Base-by-base conservation (phyloP, 2,113 vertebrate genomes). In the Scophthalmus maximus region DNA sequence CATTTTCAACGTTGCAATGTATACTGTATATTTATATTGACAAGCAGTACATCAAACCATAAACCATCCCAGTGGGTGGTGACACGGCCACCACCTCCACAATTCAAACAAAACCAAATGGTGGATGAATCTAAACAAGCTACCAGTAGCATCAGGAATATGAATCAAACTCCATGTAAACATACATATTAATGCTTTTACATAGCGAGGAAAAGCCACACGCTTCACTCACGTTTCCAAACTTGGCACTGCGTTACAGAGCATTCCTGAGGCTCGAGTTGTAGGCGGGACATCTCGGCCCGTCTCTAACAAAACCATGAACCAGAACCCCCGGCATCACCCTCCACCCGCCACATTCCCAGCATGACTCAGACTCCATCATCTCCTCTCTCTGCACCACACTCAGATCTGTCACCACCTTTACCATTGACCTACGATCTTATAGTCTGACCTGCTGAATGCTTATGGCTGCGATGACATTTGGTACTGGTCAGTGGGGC, bases 201-300 rank as follows among this genome's bases (percentile, higher is more conserved):
- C 69, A 82, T 68, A 57, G 84, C 44, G 82, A 83, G 72, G 83
- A 89, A 78, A 89, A 64, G 60, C 62, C 46, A 62, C 78, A 78
- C 62, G 62, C 81, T 73, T 66, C 61, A 0, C 42, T 25, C 17
- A 6, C 20, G 23, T 72, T n/a, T 66, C 30, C 50, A 38, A 27
- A 63, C 29, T 67, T 55, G 0, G 36, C 5, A 11, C 6, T 26
- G 18, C 52, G 22, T 9, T 27, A 25, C 11, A 15, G 60, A 29
- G 34, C 58, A 36, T 79, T 83, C 81, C 68, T 18, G 53, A 44
- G 65, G 78, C 53, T 82, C 52, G 18, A 63, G 68, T 80, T 84
- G 53, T 51, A 25, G 40, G 53, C 25, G 0, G 32, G 55, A 27
- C 1, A 0, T 76, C 61, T 76, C 14, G 59, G 44, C 40, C 27